Evolutionary conservation across 2,113 vertebrate genomes (phyloP), one percentile per base, ranked within the genome.

Genomic region (Phylloscopus whistleri): DNA sequence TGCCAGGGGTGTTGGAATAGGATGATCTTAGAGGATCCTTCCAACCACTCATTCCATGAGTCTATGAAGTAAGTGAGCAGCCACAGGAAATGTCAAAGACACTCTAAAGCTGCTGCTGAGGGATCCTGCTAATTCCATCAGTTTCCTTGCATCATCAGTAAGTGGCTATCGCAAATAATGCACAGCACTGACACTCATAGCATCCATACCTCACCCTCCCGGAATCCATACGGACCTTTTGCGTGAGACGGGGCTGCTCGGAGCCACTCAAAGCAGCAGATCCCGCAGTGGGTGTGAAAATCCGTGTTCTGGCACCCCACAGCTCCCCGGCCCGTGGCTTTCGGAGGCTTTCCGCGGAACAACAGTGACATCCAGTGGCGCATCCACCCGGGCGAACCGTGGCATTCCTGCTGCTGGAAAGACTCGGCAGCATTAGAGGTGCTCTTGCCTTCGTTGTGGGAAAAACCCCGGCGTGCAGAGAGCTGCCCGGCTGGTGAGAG

Each of bases 341-440:
- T 10, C 5, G 5, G 10, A 17, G 10, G 10, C 1, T 27, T 96
- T 95, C 43, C 46, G 33, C 80, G 88, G 97, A 88, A 33, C 96
- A 95, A 97, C 66, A 97, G 78, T 94, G 98, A 96, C 98, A 97
- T 90, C 98, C 92, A 96, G 97, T 41, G 98, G 97, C 33, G 41
- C 37, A 26, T 30, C 9, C 62, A 4, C 41, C 30, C 37, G 2
- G 30, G 19, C 2, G 10, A 11, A 14, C 21, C 5, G 13, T 0
- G 35, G 3, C 0, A 28, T 10, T 22, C 27, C 18, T 19, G 53
- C 58, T 7, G 31, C 7, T 3, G 23, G 68, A 27, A 4, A 7
- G 7, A 0, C 24, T 51, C 27, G 28, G 56, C 49, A 86, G 12
- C 5, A 0, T 9, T 11, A 2, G 4, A 3, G 60, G 5, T 7